Base-by-base conservation (phyloP, 2,888 invertebrate genomes). In the Tethea ocularis region DNA sequence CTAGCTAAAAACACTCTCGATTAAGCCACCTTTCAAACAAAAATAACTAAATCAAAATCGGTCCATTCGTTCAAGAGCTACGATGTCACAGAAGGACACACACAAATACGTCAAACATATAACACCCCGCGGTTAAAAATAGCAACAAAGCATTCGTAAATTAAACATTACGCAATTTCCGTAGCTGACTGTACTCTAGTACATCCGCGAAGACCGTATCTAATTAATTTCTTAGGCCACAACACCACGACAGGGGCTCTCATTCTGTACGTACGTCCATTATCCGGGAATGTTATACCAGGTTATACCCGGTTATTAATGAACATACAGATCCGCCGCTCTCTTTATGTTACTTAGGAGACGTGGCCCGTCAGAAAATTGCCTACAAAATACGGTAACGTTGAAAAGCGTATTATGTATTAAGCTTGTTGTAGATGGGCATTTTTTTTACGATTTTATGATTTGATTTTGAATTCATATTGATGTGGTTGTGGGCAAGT, bases 201-300 rank as follows among this genome's bases (percentile, higher is more conserved):
- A 63, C 63, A 65, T 63, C 53, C 53, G 53, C 71, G 62, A 64
- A 61, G 71, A 75, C 78, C 82, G 79, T 83, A 78, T 78, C 82
- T 87, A 86, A 87, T 87, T 86, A 86, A 85, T 86, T 87, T 84
- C 83, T 77, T 77, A 61, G 62, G 71, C 64, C 54, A 54, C 58
- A 58, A 58, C 54, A 65, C 67, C 46, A 71, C 69, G 70, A 67
- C 74, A 74, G 61, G 63, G 68, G 17, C 61, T n/a, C 67, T 20
- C 41, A 41, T 41, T 10, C 17, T 46, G 71, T 70, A 69, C 64
- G 68, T 65, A 57, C 61, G 73, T 77, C 82, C 64, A 75, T 81
- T 80, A 77, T 63, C 69, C 63, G 70, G 73, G 75, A 38, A 38
- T 38, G 38, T 68, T 71, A 68, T 71, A 41, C 55, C n/a, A 2